These are phyloP conservation scores for Lordiphosa stackelbergi DNA, from an alignment of 1,140 invertebrate genomes.

Conservation along the genomic window DNA sequence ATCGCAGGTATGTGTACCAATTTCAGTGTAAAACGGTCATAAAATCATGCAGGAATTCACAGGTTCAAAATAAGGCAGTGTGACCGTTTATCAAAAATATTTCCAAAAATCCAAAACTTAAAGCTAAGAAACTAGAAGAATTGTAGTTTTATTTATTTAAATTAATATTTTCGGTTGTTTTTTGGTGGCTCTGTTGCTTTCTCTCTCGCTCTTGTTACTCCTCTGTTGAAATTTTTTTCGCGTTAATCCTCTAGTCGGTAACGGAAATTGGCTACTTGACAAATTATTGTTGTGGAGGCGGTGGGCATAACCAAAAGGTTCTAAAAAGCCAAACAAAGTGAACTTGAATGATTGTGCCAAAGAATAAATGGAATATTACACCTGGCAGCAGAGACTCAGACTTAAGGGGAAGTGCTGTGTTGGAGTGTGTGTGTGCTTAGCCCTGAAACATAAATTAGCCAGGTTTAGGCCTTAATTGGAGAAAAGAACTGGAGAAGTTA, in stretches of 20 bases:
- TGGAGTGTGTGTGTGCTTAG: conserved; percentile 45
- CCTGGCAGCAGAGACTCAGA: conserved; percentile 41
- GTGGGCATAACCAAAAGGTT: no score
- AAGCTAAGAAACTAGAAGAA: no score
- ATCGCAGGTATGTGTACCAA: conserved; percentile 82
- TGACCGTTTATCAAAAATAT: conserved; percentile 3
- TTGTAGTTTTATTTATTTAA: background rate
- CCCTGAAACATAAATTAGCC: conserved; percentile 51
- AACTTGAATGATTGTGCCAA: no score
- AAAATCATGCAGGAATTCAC: background rate
- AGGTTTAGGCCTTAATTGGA: conserved; percentile 21
- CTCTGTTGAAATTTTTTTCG: no score
- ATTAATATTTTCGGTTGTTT: background rate
- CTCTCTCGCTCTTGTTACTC: no score
- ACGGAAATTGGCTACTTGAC: no score
- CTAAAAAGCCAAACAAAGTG: no score
- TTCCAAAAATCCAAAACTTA: background rate
- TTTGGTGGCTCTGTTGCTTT: background rate
- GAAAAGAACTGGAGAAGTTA: conserved; percentile 26
- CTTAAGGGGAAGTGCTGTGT: conserved; percentile 27
- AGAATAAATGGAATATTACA: conserved; percentile 26
- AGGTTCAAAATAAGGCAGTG: conserved; percentile 14
- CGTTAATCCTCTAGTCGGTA: no score
- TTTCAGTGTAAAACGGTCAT: background rate
- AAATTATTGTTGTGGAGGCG: no score